Base-by-base conservation (phyloP, 2,113 vertebrate genomes). In the Myotis yumanensis region DNA sequence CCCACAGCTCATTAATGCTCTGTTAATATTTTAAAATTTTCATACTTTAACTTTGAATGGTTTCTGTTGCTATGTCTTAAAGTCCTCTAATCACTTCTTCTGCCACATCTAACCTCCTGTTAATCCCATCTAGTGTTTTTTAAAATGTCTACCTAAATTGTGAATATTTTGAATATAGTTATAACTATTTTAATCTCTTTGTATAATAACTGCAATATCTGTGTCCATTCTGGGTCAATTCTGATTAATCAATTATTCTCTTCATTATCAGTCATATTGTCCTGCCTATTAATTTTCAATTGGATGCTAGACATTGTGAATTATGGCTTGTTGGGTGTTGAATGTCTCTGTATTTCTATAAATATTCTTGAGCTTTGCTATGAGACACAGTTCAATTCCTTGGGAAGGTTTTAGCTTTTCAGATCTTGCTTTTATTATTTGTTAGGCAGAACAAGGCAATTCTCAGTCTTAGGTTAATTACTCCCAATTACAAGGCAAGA, bases 31-130 rank as follows among this genome's bases (percentile, higher is more conserved):
- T 93, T 40, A 2, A n/a, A 87, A 11, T 72, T 35, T 11, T 71
- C 69, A 71, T 12, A 72, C 69, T 84, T 77, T 72, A 22, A 37
- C 35, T 92, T 84, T 87, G 18, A 25, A 35, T 77, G 48, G 20
- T 59, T 94, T 86, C 11, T 82, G 32, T 82, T 62, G n/a, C 18
- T 82, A 32, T 80, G 40, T 71, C 68, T 89, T 86, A 32, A 82
- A 77, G 43, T 83, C 20, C 23, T 43, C 69, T 46, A 62, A 77
- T 91, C 51, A 86, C 81, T 96, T 95, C 68, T 82, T 64, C 25
- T 9, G 32, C 52, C 35, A 14, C 7, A 23, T 93, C 69, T 83
- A 64, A 82, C 64, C 11, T 90, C 30, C 30, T 37, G 2, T 72
- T 71, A 90, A 82, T 48, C 5, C 30, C 22, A 82, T 14, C n/a